Percentiles rank a stretch among this genome's conserved stretches.
phyloP scores from a whole-genome alignment of 2,113 vertebrate genomes.

The Lasiurus borealis region DNA sequence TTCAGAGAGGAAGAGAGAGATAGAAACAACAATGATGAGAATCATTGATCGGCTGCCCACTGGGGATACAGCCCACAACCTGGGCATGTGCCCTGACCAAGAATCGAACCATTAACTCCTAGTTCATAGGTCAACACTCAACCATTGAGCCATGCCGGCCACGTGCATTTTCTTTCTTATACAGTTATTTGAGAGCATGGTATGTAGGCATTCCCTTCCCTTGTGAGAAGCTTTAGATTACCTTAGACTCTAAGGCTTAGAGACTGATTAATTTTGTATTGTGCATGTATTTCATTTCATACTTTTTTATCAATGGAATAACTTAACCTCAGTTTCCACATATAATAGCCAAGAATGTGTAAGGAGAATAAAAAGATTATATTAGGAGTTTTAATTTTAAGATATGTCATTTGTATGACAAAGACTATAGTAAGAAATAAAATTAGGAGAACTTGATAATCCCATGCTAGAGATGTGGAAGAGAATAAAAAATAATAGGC shows the following conservation, averaged over 20 bases:
- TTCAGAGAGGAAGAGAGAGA: no score
- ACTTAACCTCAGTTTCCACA: constrained; percentile 55
- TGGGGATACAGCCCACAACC: no score
- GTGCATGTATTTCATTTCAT: neutral
- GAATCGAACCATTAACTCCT: no score
- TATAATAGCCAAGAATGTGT: constrained; percentile 49
- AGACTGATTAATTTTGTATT: constrained; percentile 57
- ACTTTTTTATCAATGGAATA: constrained; percentile 72
- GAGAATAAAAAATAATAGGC: constrained; percentile 58
- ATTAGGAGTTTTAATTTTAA: constrained; percentile 71
- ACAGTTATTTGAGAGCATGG: constrained; percentile 2
- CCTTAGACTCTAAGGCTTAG: neutral
- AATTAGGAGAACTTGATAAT: constrained; percentile 56
- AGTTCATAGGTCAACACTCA: no score
- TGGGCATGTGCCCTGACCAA: no score
- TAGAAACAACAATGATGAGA: no score
- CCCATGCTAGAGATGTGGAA: constrained; percentile 11
- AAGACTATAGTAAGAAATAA: constrained; percentile 48
- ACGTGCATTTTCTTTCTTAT: neutral
- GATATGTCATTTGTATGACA: constrained; percentile 49
- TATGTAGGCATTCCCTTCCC: constrained; percentile 4
- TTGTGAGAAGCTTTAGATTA: constrained; percentile 47
- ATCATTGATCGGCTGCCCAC: no score
- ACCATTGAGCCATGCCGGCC: no score
- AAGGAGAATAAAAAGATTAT: constrained; percentile 68